phyloP scores from a whole-genome alignment of 2,797 vertebrate genomes.

The Sebastes iracundus region DNA sequence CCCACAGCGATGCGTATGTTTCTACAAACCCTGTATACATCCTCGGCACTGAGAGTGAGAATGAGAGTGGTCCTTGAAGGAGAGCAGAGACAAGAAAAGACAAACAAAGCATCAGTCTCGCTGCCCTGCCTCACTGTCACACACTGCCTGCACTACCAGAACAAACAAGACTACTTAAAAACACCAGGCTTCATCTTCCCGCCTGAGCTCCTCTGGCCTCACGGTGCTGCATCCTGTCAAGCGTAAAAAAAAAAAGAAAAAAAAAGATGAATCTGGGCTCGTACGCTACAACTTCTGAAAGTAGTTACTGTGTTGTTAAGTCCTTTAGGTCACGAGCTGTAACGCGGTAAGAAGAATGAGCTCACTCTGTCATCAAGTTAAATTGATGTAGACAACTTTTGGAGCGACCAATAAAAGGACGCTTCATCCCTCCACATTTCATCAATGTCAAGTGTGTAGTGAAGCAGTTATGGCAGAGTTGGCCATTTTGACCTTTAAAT shows the following conservation, averaged over 20 bases:
- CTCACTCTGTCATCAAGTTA: constrained; percentile 10
- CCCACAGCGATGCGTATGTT: not conserved
- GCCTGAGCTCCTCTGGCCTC: constrained; percentile 25
- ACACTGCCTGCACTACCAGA: constrained; percentile 38
- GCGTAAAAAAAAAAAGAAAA: not conserved
- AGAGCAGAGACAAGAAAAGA: constrained; percentile 49
- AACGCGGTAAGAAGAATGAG: not conserved
- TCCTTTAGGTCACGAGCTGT: constrained; percentile 14
- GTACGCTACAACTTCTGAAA: constrained; percentile 28
- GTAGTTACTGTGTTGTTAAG: constrained; percentile 38
- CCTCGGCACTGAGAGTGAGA: constrained; percentile 20
- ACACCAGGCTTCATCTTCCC: constrained; percentile 35
- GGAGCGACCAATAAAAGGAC: constrained; percentile 27
- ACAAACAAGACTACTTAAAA: constrained; percentile 49
- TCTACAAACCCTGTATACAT: constrained; percentile 16
- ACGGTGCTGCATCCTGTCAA: constrained; percentile 28
- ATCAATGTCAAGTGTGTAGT: constrained; percentile 34
- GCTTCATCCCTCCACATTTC: constrained; percentile 34
- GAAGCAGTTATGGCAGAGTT: not conserved
- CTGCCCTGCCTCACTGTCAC: constrained; percentile 38
- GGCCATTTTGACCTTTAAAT: constrained; percentile 32
- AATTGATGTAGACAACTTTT: constrained; percentile 42
- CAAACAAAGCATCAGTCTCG: constrained; percentile 60
- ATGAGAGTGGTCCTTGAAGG: constrained; percentile 27
- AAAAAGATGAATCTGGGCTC: constrained; percentile 15